phyloP scores from a whole-genome alignment of 2,888 invertebrate species.

The Thecocarcelia acutangulata region DNA sequence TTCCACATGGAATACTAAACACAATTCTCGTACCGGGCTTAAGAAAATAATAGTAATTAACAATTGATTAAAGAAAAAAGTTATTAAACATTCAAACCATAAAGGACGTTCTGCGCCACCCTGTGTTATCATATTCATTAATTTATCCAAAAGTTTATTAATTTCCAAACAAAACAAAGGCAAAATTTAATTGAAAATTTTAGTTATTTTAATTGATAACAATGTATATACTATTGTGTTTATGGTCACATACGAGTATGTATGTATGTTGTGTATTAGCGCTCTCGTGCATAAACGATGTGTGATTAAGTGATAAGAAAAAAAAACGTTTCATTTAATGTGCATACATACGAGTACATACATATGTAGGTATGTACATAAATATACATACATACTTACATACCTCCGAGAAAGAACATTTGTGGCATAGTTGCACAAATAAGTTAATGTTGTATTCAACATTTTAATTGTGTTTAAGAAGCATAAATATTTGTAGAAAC shows the following conservation, averaged over 20 bases:
- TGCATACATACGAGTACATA: no score
- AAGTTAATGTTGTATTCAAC: slow-evolving; percentile 7
- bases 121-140: no score
- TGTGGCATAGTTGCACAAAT: slow-evolving; percentile 9
- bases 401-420: not conserved
- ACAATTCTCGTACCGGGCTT: no score
- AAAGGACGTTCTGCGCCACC: no score
- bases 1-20: no score
- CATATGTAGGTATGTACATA: not conserved
- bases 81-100: no score
- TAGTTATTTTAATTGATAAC: slow-evolving; percentile 57
- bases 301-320: slow-evolving; percentile 39
- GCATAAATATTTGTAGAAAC: slow-evolving; percentile 1
- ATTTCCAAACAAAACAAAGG: not conserved
- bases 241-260: not conserved
- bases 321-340: no score
- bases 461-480: slow-evolving; percentile 13
- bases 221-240: slow-evolving; percentile 29
- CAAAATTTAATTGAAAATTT: slow-evolving; percentile 42
- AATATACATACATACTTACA: not conserved
- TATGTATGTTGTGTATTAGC: no score
- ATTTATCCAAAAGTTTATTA: not conserved
- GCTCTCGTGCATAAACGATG: not conserved
- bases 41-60: no score
- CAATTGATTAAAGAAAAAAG: no score